These are phyloP conservation scores for Aphis gossypii DNA, from an alignment of 1,140 invertebrate genomes.

Conservation along the genomic window DNA sequence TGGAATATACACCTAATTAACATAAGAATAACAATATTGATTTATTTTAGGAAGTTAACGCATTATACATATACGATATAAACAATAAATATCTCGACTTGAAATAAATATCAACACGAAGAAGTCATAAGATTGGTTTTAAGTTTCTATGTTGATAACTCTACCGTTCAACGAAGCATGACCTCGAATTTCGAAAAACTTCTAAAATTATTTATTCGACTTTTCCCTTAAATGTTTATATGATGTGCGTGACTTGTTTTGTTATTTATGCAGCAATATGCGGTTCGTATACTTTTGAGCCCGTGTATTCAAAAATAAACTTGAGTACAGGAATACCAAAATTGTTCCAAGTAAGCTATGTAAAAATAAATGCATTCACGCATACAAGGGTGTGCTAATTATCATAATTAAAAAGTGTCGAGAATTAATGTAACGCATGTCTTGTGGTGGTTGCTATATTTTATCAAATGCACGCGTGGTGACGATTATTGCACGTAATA, in stretches of 20 bases:
- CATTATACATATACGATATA: no score
- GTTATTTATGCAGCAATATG: not conserved
- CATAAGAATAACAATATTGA: no score
- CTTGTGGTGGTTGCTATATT: not conserved
- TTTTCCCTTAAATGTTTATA: not conserved
- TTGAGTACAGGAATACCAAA: not conserved
- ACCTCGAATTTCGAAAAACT: not conserved
- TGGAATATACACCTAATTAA: no score
- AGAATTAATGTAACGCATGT: not conserved
- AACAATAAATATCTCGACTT: not conserved
- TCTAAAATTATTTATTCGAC: not conserved
- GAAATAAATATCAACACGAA: not conserved
- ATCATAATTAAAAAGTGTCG: not conserved
- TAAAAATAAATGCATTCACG: not conserved
- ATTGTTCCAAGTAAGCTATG: not conserved
- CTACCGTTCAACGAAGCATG: not conserved
- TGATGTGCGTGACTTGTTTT: not conserved
- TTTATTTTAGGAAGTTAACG: no score
- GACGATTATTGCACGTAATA: not conserved
- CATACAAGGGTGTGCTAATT: not conserved
- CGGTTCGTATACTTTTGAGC: not conserved
- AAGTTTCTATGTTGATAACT: not conserved
- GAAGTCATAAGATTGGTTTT: no score
- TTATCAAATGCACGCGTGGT: not conserved
- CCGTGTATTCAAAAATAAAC: not conserved